Evolutionary conservation across 2,797 vertebrate species (phyloP).

Genomic region (Labeo calbasu): DNA sequence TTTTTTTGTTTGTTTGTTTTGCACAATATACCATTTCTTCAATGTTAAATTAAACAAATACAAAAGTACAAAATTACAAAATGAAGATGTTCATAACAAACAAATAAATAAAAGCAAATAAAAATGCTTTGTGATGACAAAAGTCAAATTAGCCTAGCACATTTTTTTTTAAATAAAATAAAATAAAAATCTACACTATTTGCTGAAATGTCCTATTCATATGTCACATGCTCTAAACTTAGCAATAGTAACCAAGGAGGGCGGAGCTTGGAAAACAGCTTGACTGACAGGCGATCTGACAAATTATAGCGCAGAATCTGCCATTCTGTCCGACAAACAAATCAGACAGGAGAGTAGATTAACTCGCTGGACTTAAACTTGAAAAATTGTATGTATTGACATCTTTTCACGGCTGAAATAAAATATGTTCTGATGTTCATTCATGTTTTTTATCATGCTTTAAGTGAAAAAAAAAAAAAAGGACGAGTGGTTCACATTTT

Average conservation of each 20-base stretch:
- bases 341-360: no score
- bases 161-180: neutral
- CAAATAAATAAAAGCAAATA: neutral
- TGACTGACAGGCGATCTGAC: no score
- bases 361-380: no score
- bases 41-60: neutral
- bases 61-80: neutral
- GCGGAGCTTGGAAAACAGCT: neutral
- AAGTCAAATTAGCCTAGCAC: neutral
- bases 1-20: neutral
- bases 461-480: no score
- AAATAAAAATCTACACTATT: neutral
- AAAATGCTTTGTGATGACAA: neutral
- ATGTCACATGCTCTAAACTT: neutral
- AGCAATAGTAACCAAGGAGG: neutral
- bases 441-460: no score
- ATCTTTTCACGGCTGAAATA: no score
- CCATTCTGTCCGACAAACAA: no score
- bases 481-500: no score
- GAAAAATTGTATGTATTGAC: no score
- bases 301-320: no score
- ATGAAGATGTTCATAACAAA: neutral
- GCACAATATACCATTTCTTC: neutral
- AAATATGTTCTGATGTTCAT: no score
- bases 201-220: neutral